These are phyloP conservation scores for Lagodon rhomboides DNA, from an alignment of 2,797 vertebrate species.

Conservation along the genomic window DNA sequence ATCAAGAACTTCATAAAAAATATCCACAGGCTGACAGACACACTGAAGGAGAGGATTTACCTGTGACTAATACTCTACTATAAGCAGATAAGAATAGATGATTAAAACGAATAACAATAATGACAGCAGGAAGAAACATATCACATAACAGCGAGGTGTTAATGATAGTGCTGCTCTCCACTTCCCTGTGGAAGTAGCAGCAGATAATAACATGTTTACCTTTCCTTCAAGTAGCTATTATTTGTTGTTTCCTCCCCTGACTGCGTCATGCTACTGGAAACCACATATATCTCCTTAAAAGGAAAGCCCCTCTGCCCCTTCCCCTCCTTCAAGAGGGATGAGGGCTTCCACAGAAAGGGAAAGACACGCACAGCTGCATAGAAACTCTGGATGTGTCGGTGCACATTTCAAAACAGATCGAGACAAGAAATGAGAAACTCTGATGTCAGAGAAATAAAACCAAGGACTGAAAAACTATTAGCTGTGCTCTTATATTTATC, in stretches of 20 bases:
- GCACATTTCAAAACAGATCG: not conserved
- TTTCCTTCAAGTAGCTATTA: conserved; percentile 35
- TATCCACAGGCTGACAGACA: not conserved
- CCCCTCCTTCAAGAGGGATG: conserved; percentile 28
- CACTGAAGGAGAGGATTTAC: not conserved
- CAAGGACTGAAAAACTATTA: not conserved
- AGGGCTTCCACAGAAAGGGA: conserved; percentile 8
- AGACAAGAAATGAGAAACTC: not conserved
- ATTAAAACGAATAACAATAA: not conserved
- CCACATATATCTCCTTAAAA: conserved; percentile 80
- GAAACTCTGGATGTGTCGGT: not conserved
- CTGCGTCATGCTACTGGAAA: conserved; percentile 63
- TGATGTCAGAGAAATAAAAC: not conserved
- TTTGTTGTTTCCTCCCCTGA: conserved; percentile 51
- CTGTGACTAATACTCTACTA: not conserved
- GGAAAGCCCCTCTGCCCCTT: conserved; percentile 49
- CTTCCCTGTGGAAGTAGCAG: not conserved
- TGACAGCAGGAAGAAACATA: not conserved
- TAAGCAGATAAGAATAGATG: not conserved
- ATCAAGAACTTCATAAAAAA: not conserved
- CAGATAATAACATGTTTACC: conserved; percentile 25
- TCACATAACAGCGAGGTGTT: not conserved
- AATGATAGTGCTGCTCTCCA: not conserved
- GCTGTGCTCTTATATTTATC: not conserved
- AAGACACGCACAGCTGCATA: conserved; percentile 9